A percentile compares a stretch with the other conserved stretches of the same genome.
phyloP scores from a whole-genome alignment of 1,140 invertebrate genomes.

The Drosophila sproati region DNA sequence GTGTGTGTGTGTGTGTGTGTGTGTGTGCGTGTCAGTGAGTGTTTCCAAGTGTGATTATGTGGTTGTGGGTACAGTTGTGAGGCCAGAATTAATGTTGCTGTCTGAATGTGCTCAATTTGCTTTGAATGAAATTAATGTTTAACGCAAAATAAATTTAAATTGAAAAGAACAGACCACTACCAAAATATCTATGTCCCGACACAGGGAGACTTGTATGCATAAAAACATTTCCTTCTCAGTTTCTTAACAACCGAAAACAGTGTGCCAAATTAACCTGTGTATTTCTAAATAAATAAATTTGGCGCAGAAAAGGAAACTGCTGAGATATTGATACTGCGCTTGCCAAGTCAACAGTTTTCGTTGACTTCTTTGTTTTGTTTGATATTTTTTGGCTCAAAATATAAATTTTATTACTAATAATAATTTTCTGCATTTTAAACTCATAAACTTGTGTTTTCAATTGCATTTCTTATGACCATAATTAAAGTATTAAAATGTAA shows the following conservation, averaged over 20 bases:
- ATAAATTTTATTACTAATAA: no score
- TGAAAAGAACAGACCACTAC: background rate
- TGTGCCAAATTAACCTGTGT: no score
- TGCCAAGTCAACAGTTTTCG: no score
- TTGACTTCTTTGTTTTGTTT: no score
- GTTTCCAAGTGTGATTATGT: no score
- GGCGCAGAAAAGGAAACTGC: no score
- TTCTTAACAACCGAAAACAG: no score
- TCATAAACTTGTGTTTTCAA: slow-evolving; percentile 7
- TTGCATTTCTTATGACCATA: slow-evolving; percentile 10
- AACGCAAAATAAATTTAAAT: slow-evolving; percentile 48
- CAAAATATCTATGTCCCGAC: background rate
- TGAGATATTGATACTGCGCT: no score
- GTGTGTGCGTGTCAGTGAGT: slow-evolving; percentile 3
- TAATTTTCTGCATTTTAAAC: background rate
- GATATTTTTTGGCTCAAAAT: background rate
- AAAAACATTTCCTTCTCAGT: no score
- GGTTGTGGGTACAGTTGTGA: background rate
- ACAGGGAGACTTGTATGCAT: background rate
- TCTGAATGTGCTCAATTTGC: slow-evolving; percentile 35
- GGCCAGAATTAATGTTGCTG: slow-evolving; percentile 39
- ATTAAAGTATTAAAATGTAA: slow-evolving; percentile 9
- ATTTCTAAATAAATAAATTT: no score
- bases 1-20: slow-evolving; percentile 40
- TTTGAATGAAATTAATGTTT: slow-evolving; percentile 73